Conservation (phyloP, 2,113 vertebrate genomes). For the Neogale vison region DNA sequence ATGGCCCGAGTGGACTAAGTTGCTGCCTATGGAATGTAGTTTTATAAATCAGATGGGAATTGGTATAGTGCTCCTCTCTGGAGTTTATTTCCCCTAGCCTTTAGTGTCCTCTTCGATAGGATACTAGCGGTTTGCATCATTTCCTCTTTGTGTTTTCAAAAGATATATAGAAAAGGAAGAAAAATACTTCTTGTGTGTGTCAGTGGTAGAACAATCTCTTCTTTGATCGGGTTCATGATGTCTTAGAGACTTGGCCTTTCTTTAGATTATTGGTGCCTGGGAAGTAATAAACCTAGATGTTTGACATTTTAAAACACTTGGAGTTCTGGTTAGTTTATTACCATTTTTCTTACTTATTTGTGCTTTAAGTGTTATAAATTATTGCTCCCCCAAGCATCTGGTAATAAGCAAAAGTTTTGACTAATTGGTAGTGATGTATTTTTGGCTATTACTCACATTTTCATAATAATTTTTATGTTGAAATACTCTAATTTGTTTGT, state of each 20-base stretch:
- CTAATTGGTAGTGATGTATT: neutral
- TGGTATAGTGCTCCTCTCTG: neutral
- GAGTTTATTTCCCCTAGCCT: neutral
- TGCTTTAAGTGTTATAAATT: constrained; percentile 12
- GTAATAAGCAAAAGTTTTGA: constrained; percentile 36
- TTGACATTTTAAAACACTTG: constrained; percentile 21
- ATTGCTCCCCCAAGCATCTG: neutral
- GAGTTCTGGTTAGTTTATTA: constrained; percentile 46
- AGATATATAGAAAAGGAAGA: neutral
- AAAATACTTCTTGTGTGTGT: neutral
- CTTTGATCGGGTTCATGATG: neutral
- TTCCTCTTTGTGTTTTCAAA: neutral
- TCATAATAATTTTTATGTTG: constrained; percentile 28
- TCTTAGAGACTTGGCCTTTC: neutral
- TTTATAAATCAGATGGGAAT: neutral
- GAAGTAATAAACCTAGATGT: neutral
- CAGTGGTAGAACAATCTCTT: neutral
- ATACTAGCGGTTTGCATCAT: neutral
- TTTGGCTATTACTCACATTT: neutral
- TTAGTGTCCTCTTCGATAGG: neutral
- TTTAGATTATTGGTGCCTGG: neutral
- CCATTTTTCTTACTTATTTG: constrained; percentile 42
- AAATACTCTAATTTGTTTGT: neutral
- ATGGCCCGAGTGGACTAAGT: neutral
- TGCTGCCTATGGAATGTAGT: neutral